phyloP scores from a whole-genome alignment of 2,113 vertebrate species.

The Sphaerodactylus townsendi region DNA sequence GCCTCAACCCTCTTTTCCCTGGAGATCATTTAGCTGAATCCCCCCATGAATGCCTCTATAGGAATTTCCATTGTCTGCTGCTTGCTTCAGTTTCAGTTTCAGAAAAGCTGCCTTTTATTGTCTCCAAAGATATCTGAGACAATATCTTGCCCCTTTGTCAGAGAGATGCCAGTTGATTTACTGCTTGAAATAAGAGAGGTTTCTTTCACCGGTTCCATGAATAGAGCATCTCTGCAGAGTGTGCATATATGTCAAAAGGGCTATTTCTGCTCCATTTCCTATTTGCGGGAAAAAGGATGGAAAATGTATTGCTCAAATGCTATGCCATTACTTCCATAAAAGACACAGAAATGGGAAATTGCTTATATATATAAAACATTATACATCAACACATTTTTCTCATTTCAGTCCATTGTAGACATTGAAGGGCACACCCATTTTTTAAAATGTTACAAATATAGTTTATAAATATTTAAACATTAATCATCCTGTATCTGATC shows the following conservation, averaged over 20 bases:
- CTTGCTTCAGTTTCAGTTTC: conserved; percentile 45
- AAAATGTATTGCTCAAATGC: conserved; percentile 36
- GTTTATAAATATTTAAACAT: conserved; percentile 20
- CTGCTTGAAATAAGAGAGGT: conserved; percentile 15
- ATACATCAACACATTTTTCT: conserved; percentile 23
- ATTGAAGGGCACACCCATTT: neutral
- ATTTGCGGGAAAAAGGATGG: conserved; percentile 29
- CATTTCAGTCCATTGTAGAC: neutral
- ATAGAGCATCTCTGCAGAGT: conserved; percentile 29
- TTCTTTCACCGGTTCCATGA: conserved; percentile 36
- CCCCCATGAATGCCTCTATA: conserved; percentile 33
- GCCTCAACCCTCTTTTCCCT: conserved; percentile 33
- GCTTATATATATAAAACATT: conserved; percentile 9
- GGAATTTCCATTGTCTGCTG: conserved; percentile 37
- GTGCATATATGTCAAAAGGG: conserved; percentile 41
- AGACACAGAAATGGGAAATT: conserved; percentile 23
- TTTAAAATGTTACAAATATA: conserved; percentile 12
- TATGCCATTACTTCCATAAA: conserved; percentile 30
- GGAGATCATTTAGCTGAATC: conserved; percentile 38
- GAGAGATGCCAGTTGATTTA: conserved; percentile 44
- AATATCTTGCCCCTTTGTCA: conserved; percentile 48
- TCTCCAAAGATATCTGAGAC: conserved; percentile 45
- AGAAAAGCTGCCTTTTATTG: conserved; percentile 44
- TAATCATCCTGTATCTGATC: neutral
- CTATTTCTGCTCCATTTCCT: conserved; percentile 36